Base-by-base conservation (phyloP, 2,797 vertebrate genomes). In the Poecilia picta region DNA sequence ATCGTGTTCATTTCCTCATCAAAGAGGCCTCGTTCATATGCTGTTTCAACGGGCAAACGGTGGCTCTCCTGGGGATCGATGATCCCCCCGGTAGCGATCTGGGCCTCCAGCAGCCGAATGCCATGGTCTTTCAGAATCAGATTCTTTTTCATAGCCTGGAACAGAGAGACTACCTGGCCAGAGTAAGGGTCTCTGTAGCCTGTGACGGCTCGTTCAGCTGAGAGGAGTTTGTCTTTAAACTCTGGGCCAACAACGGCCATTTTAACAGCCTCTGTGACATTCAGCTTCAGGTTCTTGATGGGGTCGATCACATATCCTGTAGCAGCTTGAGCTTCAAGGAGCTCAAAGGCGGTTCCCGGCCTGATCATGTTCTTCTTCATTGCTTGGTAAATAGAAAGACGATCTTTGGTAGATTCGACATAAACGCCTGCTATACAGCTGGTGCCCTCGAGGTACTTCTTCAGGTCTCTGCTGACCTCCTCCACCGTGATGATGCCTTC, bases 331-430 rank as follows among this genome's bases (percentile, higher is more conserved):
- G 98, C 98, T 89, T 99, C 98, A 55, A 99, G 95, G 8, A 99
- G 96, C 93, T 99, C 98, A 0, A 99, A 99, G 0, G 98, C 98
- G 0, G 98, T 99, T 25, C 98, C 98, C 0, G 98, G 98, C 76
- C 98, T 95, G 84, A 99, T 98, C 95, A 99, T 98, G 73, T 98
- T 98, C 85, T 98, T 99, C 91, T 99, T 99, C 98, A 99, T 99
- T 78, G 98, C 98, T 92, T 99, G 98, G 92, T 99, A 99, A 81
- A 99, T 97, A 0, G 98, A 98, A 1, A 98, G 93, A 5, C 97
- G 91, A 72, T 99, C 98, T 95, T 99, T 99, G 28, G 94, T 95
- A 59, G 97, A 96, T 53, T 99, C 98, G 3, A 99, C 97, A 0
- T 95, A 97, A 74, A 99, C 98, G 0, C 98, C 98, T 0, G 98